Evolutionary conservation across 2,113 vertebrate species (phyloP).

Genomic region (Myodes glareolus): DNA sequence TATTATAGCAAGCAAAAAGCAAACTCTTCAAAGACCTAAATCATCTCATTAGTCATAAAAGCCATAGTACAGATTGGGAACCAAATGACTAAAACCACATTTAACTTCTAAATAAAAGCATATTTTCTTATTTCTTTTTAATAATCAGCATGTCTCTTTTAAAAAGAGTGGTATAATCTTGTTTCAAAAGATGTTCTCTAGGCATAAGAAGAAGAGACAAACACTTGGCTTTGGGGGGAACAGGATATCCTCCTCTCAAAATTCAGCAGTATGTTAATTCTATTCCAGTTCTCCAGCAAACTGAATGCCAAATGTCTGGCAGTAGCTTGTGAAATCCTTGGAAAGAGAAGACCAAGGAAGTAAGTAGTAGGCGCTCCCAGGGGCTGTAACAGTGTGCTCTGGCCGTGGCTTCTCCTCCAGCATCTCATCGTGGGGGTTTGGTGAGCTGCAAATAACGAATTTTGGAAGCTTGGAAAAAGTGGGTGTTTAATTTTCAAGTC

Average conservation of each 20-base stretch:
- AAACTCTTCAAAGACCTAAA: background rate
- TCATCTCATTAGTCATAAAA: conserved; percentile 41
- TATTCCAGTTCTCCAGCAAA: background rate
- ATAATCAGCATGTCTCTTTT: background rate
- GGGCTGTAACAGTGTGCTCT: background rate
- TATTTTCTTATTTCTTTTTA: conserved; percentile 26
- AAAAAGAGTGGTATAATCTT: background rate
- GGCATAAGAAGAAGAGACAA: conserved; percentile 36
- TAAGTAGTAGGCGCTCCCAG: background rate
- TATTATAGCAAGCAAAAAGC: background rate
- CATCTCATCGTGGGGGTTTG: background rate
- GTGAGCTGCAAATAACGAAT: conserved; percentile 45
- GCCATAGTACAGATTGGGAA: conserved; percentile 58
- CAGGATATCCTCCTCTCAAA: background rate
- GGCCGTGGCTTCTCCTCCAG: background rate
- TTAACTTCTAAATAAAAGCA: conserved; percentile 55
- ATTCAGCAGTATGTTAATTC: background rate
- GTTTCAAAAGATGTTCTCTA: conserved; percentile 8
- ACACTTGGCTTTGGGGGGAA: background rate
- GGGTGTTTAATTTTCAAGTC: conserved; percentile 31
- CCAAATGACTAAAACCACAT: conserved; percentile 16
- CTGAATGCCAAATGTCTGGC: background rate
- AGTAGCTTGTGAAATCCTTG: background rate
- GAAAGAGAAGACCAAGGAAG: background rate
- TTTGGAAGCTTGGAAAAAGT: background rate